These are phyloP conservation scores for Papilio aristodemus DNA, from an alignment of 1,140 invertebrate species.

Conservation along the genomic window DNA sequence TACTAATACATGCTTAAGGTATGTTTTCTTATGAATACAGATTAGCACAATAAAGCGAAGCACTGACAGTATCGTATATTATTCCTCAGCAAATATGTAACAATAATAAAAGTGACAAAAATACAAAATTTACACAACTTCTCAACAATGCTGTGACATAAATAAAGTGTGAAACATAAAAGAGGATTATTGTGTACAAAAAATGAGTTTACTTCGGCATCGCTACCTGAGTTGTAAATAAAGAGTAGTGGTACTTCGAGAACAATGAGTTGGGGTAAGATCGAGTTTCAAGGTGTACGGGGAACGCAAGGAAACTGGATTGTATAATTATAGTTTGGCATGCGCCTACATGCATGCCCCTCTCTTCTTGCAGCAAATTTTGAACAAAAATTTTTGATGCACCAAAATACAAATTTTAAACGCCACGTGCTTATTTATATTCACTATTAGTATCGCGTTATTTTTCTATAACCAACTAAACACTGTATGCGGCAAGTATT, in stretches of 20 bases:
- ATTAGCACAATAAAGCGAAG: neutral
- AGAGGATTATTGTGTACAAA: constrained; percentile 24
- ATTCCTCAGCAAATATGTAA: neutral
- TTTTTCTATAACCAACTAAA: too few species aligned
- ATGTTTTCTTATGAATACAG: too few species aligned
- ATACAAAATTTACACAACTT: constrained; percentile 32
- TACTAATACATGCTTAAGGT: too few species aligned
- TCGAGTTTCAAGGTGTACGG: neutral
- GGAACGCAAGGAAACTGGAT: neutral
- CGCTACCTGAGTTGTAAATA: constrained; percentile 30
- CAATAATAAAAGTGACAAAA: constrained; percentile 21
- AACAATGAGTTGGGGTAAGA: constrained; percentile 14
- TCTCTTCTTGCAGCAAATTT: too few species aligned
- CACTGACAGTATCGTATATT: neutral
- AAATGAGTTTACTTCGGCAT: constrained; percentile 22
- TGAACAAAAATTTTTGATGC: neutral
- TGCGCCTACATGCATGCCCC: too few species aligned
- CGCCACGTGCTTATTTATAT: neutral
- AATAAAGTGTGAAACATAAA: constrained; percentile 31
- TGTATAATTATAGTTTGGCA: too few species aligned
- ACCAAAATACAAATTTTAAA: neutral
- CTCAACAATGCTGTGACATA: constrained; percentile 17
- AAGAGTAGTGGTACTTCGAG: constrained; percentile 17
- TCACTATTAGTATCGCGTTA: neutral
- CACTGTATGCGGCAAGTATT: too few species aligned